phyloP scores from a whole-genome alignment of 2,113 vertebrate genomes.

The Montifringilla adamsi region DNA sequence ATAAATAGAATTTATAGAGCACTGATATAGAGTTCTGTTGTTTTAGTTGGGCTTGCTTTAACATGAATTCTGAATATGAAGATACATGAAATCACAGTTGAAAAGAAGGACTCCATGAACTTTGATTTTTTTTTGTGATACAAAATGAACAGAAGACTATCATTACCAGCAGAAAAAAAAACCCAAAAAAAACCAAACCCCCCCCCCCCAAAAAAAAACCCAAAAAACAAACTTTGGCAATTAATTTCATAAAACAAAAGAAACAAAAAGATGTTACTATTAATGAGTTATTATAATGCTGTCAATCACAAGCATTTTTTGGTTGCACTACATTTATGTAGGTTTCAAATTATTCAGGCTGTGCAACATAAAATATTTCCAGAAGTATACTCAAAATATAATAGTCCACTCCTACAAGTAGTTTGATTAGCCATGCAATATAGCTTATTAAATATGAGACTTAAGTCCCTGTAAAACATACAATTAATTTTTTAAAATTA shows the following conservation, averaged over 20 bases:
- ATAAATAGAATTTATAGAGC: background rate
- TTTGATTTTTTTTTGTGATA: background rate
- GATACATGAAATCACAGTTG: background rate
- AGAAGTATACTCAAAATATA: background rate
- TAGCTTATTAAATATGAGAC: background rate
- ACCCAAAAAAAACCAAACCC: background rate
- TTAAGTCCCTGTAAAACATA: background rate
- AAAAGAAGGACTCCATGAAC: background rate
- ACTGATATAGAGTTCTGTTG: background rate
- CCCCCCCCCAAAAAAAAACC: background rate
- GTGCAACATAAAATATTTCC: background rate
- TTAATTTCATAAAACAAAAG: background rate
- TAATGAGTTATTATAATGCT: background rate
- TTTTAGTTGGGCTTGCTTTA: background rate
- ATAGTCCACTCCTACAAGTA: background rate
- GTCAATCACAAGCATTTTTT: background rate
- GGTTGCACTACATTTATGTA: background rate
- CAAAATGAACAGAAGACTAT: background rate
- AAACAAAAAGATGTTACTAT: background rate
- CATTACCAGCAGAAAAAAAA: background rate
- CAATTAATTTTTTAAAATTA: background rate
- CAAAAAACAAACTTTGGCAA: background rate
- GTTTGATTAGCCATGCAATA: background rate
- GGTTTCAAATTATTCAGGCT: background rate
- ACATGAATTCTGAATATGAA: background rate